Conservation (phyloP, 2,888 invertebrate genomes). For the Folsomia manolachei region DNA sequence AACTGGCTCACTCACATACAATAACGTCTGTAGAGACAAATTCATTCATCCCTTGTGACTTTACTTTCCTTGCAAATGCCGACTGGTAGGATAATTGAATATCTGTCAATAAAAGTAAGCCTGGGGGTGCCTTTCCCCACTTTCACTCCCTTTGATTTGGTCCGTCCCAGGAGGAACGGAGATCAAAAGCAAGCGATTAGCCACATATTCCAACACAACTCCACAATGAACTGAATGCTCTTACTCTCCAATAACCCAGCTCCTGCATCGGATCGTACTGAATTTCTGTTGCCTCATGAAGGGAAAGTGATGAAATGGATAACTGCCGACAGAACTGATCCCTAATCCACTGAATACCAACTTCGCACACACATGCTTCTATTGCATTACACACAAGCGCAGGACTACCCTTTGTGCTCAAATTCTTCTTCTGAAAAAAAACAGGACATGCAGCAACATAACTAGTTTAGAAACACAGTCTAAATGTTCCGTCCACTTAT, state of each 20-base stretch:
- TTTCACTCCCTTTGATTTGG: neutral
- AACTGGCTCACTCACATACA: constrained; percentile 6
- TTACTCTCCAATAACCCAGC: neutral
- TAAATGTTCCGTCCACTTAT: too few species aligned
- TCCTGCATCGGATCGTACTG: neutral
- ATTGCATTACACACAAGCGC: too few species aligned
- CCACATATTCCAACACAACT: too few species aligned
- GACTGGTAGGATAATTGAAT: constrained; percentile 11
- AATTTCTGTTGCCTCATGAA: neutral
- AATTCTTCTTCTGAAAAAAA: too few species aligned
- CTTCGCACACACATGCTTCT: too few species aligned
- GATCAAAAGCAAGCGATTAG: neutral
- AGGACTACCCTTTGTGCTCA: too few species aligned
- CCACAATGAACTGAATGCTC: neutral
- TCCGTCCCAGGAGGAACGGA: neutral
- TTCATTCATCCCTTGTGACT: too few species aligned
- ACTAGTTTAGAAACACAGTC: too few species aligned
- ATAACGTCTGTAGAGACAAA: neutral
- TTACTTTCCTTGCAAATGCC: neutral
- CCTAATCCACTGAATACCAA: too few species aligned
- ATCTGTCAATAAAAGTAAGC: constrained; percentile 10
- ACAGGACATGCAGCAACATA: too few species aligned
- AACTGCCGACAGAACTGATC: neutral
- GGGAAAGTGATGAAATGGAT: neutral
- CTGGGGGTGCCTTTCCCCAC: constrained; percentile 1